Conservation (phyloP, 37 sponge, comb jelly and placozoan genomes). For the Halichondria panicea region DNA sequence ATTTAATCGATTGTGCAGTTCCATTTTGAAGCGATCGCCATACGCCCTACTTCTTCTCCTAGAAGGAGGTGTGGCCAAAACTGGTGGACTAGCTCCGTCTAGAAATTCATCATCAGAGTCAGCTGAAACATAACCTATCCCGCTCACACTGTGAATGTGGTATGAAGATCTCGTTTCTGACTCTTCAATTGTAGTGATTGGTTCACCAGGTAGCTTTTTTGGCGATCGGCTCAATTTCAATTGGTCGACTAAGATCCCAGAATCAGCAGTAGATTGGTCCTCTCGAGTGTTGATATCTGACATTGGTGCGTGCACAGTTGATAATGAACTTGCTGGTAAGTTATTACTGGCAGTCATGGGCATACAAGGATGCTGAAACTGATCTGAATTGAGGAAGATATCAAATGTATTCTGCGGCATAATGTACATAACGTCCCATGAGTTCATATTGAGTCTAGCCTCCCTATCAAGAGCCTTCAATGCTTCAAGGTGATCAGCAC, state of each 20-base stretch:
- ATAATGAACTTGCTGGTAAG: too few species aligned
- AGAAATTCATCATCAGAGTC: too few species aligned
- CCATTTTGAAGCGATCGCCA: too few species aligned
- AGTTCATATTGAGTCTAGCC: slow-evolving; percentile 5
- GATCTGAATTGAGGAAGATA: slow-evolving; percentile 6
- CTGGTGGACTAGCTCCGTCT: too few species aligned
- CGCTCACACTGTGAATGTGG: slow-evolving; percentile 24
- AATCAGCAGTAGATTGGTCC: slow-evolving; percentile 13
- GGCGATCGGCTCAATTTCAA: slow-evolving; percentile 10
- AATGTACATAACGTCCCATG: slow-evolving; percentile 22
- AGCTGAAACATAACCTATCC: slow-evolving; percentile 13
- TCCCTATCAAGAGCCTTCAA: neutral
- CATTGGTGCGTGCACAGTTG: too few species aligned
- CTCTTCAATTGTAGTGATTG: neutral
- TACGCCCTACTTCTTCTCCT: too few species aligned
- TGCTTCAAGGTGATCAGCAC: slow-evolving; percentile 1
- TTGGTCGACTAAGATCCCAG: slow-evolving; percentile 19
- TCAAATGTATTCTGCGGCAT: slow-evolving; percentile 34
- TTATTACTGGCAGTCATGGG: too few species aligned
- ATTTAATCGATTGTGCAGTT: too few species aligned
- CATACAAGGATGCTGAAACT: neutral
- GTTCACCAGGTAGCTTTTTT: neutral
- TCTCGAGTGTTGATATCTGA: too few species aligned
- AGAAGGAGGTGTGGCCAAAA: too few species aligned
- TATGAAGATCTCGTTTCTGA: neutral